Evolutionary conservation across 1,140 invertebrate species (phyloP).

Genomic region (Choristoneura fumiferana): DNA sequence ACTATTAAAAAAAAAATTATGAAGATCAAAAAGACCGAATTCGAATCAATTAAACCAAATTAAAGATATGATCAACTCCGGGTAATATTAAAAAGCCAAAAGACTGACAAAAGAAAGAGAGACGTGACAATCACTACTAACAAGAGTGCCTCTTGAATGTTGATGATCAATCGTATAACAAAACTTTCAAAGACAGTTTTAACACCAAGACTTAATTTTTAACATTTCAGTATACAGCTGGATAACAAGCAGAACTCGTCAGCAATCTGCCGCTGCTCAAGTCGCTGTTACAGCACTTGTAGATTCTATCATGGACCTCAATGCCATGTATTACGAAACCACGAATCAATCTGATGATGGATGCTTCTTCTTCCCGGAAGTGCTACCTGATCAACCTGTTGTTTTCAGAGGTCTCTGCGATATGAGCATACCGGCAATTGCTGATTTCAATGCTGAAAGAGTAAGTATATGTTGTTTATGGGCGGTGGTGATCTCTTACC

Average conservation of each 20-base stretch:
- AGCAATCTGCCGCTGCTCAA: constrained; percentile 21
- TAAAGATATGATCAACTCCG: too few relatives aligned
- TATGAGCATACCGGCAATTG: constrained; percentile 33
- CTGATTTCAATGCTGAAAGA: constrained; percentile 32
- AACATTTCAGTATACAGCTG: constrained; percentile 44
- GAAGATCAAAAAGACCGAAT: too few relatives aligned
- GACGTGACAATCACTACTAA: too few relatives aligned
- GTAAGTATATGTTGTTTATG: constrained; percentile 26
- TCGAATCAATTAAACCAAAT: too few relatives aligned
- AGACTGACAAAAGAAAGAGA: too few relatives aligned
- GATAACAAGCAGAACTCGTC: constrained; percentile 41
- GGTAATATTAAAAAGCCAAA: too few relatives aligned
- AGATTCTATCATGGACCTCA: constrained; percentile 33
- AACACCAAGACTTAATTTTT: not conserved
- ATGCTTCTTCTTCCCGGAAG: constrained; percentile 44
- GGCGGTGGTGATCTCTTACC: too few relatives aligned
- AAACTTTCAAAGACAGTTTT: too few relatives aligned
- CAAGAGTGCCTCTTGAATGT: too few relatives aligned
- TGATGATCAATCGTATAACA: too few relatives aligned
- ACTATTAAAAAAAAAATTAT: too few relatives aligned
- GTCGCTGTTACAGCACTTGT: constrained; percentile 33
- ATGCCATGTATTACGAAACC: constrained; percentile 34
- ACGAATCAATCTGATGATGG: constrained; percentile 34
- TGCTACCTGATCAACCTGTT: constrained; percentile 26
- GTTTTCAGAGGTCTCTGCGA: constrained; percentile 45